Evolutionary conservation across 2,888 invertebrate species (phyloP).

Genomic region (Pachymerium ferrugineum): DNA sequence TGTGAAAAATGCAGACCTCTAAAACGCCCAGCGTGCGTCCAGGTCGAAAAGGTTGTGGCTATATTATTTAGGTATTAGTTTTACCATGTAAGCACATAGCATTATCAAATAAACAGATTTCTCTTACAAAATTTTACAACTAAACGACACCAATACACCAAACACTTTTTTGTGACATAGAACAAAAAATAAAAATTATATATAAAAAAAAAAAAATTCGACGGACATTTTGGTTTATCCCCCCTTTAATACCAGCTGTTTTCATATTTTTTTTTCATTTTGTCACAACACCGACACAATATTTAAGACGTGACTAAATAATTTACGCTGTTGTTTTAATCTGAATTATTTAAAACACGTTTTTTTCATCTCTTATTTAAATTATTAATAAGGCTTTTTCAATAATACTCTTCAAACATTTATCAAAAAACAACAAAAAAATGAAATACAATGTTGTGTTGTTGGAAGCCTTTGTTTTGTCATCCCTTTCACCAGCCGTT

Average conservation of each 20-base stretch:
- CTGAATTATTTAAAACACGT: too few relatives aligned
- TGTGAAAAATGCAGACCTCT: slow-evolving; percentile 14
- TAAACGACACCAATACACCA: slow-evolving; percentile 1
- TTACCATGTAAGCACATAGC: not conserved
- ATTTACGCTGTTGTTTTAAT: not conserved
- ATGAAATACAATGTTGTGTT: not conserved
- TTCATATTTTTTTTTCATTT: not conserved
- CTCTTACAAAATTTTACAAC: not conserved
- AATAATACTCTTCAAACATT: slow-evolving; percentile 5
- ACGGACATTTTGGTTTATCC: not conserved
- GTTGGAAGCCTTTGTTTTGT: slow-evolving; percentile 10
- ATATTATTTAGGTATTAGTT: not conserved
- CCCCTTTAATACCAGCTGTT: slow-evolving; percentile 3
- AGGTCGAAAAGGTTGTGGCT: not conserved
- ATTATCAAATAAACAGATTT: not conserved
- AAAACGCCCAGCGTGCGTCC: slow-evolving; percentile 3
- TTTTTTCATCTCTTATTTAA: not conserved
- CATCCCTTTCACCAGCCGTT: not conserved
- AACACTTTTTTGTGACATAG: not conserved
- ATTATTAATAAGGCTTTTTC: slow-evolving; percentile 4
- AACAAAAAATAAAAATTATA: too few relatives aligned
- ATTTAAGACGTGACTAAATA: not conserved
- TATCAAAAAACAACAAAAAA: slow-evolving; percentile 11
- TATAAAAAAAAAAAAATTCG: not conserved
- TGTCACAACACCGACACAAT: not conserved